Conservation (phyloP, 2,797 vertebrate genomes). For the Gephyroberyx darwinii region DNA sequence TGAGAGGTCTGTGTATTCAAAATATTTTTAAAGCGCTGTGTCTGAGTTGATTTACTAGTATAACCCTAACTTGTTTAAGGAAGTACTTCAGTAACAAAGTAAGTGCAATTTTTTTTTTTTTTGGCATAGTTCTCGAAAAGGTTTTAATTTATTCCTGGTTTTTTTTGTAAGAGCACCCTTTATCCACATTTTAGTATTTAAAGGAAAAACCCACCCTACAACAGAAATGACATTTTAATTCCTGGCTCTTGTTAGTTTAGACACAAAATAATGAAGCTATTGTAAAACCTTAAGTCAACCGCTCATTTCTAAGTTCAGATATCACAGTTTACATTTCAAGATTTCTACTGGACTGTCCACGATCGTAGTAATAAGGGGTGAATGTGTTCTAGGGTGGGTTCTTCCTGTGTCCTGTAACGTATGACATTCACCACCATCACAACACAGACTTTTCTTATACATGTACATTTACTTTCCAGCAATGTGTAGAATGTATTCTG, state of each 20-base stretch:
- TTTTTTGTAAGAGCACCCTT: constrained; percentile 58
- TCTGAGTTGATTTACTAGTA: constrained; percentile 10
- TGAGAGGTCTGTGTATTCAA: background rate
- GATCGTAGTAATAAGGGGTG: background rate
- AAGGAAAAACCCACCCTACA: background rate
- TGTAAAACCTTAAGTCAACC: background rate
- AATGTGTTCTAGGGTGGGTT: background rate
- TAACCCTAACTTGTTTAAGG: constrained; percentile 6
- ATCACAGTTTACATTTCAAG: too few relatives aligned
- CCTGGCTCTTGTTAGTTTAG: background rate
- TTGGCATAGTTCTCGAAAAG: constrained; percentile 57
- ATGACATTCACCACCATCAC: constrained; percentile 38
- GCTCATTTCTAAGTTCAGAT: background rate
- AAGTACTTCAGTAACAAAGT: constrained; percentile 67
- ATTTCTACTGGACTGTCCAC: background rate
- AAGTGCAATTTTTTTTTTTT: constrained; percentile 13
- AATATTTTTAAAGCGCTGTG: constrained; percentile 3
- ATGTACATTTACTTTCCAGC: constrained; percentile 41
- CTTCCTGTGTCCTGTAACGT: constrained; percentile 14
- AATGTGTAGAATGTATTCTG: constrained; percentile 49
- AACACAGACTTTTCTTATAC: constrained; percentile 33
- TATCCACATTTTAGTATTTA: constrained; percentile 25
- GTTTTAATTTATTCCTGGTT: constrained; percentile 79
- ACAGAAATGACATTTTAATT: background rate
- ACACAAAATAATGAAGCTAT: background rate